Conservation (phyloP, 1,140 invertebrate species). For the Drosophila melanogaster region DNA sequence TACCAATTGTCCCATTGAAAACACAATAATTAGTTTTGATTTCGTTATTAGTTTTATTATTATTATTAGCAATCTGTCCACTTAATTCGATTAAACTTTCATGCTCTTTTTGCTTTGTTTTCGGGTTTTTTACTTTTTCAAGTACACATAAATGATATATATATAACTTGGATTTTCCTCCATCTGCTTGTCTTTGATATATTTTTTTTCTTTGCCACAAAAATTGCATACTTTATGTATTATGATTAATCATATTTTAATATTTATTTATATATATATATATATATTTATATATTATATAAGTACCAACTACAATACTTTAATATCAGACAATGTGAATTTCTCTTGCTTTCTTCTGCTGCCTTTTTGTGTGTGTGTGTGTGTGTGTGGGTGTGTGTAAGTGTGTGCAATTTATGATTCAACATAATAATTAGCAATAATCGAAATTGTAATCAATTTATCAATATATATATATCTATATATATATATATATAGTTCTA, state of each 20-base stretch:
- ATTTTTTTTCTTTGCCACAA: constrained; percentile 55
- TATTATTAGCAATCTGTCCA: constrained; percentile 78
- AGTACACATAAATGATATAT: constrained; percentile 73
- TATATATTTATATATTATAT: constrained; percentile 59
- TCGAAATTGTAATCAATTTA: constrained; percentile 35
- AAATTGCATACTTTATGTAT: constrained; percentile 53
- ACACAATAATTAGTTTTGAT: constrained; percentile 36
- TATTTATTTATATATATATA: constrained; percentile 57
- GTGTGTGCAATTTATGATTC: constrained; percentile 31
- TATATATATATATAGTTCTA: constrained; percentile 10
- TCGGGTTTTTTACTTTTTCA: constrained; percentile 67
- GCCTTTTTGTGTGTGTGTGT: constrained; percentile 3
- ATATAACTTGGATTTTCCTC: constrained; percentile 46
- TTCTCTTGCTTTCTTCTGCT: constrained; percentile 9
- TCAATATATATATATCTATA: constrained; percentile 9
- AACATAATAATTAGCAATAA: constrained; percentile 71
- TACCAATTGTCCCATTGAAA: not conserved
- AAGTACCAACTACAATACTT: constrained; percentile 81
- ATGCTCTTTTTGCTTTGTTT: constrained; percentile 49
- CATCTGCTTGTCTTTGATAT: constrained; percentile 64
- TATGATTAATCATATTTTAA: constrained; percentile 56
- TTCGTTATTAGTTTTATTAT: constrained; percentile 68
- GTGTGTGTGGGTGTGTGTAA: constrained; percentile 9
- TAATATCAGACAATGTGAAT: constrained; percentile 74
- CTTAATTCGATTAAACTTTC: constrained; percentile 78